Conservation (phyloP, 2,113 vertebrate genomes). For the Bubalus kerabau region DNA sequence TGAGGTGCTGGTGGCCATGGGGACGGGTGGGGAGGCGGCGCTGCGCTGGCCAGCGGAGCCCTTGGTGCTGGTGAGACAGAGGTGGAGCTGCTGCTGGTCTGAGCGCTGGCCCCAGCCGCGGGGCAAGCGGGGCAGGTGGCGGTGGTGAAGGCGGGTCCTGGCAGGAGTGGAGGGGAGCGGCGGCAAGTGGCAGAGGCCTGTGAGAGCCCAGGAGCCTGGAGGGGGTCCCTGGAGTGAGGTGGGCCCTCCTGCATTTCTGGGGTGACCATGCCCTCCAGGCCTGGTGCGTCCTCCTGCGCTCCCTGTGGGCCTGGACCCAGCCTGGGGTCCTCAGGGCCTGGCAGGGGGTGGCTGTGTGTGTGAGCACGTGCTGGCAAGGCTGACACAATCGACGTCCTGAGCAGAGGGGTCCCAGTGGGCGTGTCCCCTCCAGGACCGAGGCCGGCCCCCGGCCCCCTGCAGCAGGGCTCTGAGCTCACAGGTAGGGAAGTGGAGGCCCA, state of each 20-base stretch:
- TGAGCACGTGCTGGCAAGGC: not conserved
- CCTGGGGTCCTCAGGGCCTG: not conserved
- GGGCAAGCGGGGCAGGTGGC: accelerated
- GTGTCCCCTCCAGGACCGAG: not conserved
- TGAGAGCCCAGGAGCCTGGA: not conserved
- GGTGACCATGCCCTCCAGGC: not conserved
- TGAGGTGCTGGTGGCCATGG: not conserved
- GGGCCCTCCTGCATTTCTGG: not conserved
- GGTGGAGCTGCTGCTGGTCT: not conserved
- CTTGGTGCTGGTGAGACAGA: not conserved
- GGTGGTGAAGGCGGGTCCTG: not conserved
- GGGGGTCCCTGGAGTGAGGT: accelerated
- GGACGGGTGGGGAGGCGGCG: accelerated
- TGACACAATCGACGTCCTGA: not conserved
- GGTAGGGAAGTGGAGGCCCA: not conserved
- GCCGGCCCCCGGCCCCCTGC: not conserved
- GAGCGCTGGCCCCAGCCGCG: accelerated
- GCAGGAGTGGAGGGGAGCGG: not conserved
- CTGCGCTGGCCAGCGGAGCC: not conserved
- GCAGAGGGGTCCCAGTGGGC: accelerated
- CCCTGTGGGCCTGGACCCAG: not conserved
- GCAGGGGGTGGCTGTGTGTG: not conserved
- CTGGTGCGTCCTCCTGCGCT: not conserved
- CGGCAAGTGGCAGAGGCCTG: not conserved
- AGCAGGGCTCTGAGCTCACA: not conserved